Base-by-base conservation (phyloP, 1,140 invertebrate genomes). In the Zophobas atratus region DNA sequence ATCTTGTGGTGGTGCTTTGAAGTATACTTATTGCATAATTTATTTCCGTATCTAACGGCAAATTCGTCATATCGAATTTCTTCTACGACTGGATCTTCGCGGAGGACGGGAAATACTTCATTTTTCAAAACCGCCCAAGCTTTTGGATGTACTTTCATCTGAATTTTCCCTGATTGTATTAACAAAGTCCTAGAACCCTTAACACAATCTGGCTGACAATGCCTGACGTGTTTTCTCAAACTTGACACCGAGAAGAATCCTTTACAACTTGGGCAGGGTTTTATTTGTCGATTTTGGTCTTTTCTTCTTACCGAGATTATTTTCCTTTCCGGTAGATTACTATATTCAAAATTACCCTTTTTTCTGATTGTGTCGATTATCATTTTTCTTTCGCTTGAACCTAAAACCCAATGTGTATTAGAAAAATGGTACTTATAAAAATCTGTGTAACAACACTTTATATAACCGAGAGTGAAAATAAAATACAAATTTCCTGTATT, bases 141-240 rank as follows among this genome's bases (percentile, higher is more conserved):
- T 33, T 3, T 48, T 32, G 4, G 3, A 72, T 51, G 43, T n/a
- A 51, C 4, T 6, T 33, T 51, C 51, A 8, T 46, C 34, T 49
- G 2, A 5, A 41, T 33, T 43, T 46, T n/a, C 20, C 46, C 33
- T 6, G 32, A 41, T 43, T n/a, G 2, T 39, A 41, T 32, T n/a
- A 43, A n/a, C 32, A 70, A 46, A 70, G n/a, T 70, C 8, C 41
- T 4, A 41, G 38, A n/a, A 38, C 35, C 43, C 20, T 49, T 83
- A 36, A 74, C 81, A 55, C 81, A 85, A 80, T 77, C 80, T 49
- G 79, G 3, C n/a, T 35, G n/a, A n/a, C 53, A 56, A 32, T 20
- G n/a, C n/a, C 20, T 35, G 53, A 5, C 3, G n/a, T 56, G 53
- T 32, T 32, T 35, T 56, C 53, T 56, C 34, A 56, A 56, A 56